Evolutionary conservation across 2,797 vertebrate species (phyloP), one percentile per base, ranked within the genome.

Genomic region (Mallotus villosus): DNA sequence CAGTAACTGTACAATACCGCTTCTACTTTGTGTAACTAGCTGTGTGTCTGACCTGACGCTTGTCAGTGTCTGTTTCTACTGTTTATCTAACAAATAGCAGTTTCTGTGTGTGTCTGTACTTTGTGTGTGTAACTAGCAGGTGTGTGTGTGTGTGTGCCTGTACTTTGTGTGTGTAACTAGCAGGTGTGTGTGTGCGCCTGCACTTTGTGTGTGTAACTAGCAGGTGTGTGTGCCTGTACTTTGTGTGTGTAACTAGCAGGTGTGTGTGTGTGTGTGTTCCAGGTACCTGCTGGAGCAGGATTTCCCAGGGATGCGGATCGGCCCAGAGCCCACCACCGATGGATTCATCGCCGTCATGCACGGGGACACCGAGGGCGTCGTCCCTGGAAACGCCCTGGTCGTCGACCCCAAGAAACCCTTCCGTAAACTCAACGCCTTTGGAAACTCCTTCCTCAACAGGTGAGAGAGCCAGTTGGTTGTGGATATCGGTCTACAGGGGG

Each of bases 281-380:
- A 99, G 97, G 80, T 99, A 98, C 75, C 89, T 99, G 64, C 74
- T 99, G 1, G 97, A 99, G 75, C 95, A 99, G 87, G 97, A 99
- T 59, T 98, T 99, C 68, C 97, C 97, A 0, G 97, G 97, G 55
- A 99, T 99, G 97, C 89, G 97, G 75, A 98, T 99, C 19, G 97
- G 97, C 24, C 97, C 97, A 0, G 97, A 99, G 81, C 97, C 97
- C 32, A 99, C 97, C 65, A 99, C 97, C 0, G 97, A 99, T 78
- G 97, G 97, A 55, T 99, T 99, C 89, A 98, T 99, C 34, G 97
- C 97, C 5, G 97, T 99, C 77, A 99, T 99, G 97, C 92, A 97
- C 2, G 96, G 96, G 2, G 96, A 98, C 17, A 93, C 91, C 0
- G 97, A 98, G 81, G 97, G 97, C 3, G 90, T 93, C 12, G 86